Evolutionary conservation across 2,888 invertebrate genomes (phyloP).

Genomic region (Toxonevra muliebris): DNA sequence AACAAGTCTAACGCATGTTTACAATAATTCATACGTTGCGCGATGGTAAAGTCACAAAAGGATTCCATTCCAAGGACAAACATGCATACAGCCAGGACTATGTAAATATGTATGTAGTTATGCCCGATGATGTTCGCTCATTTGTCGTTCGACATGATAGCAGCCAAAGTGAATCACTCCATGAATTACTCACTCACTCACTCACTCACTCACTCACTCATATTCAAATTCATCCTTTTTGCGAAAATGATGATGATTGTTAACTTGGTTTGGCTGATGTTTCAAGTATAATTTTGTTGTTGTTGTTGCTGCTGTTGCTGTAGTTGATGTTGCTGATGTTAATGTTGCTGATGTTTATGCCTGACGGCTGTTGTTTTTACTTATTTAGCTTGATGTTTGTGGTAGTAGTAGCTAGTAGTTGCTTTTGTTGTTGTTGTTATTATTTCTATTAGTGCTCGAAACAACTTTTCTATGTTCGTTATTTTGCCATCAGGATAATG

Average conservation of each 20-base stretch:
- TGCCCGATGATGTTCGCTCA: background rate
- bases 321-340: background rate
- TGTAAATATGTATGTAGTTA: background rate
- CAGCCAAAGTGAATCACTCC: background rate
- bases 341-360: conserved; percentile 4
- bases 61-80: background rate
- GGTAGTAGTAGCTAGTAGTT: background rate
- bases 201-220: background rate
- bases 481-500: background rate
- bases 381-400: conserved; percentile 5
- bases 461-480: background rate
- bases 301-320: conserved; percentile 10
- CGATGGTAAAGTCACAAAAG: background rate
- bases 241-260: too few relatives aligned
- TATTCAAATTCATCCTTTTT: conserved; percentile 13
- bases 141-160: conserved; percentile 1
- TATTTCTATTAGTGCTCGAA: background rate
- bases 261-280: conserved; percentile 14
- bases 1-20: conserved; percentile 28
- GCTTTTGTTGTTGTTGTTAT: background rate
- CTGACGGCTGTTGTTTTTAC: background rate
- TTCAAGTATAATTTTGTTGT: conserved; percentile 1
- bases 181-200: background rate
- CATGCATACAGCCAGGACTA: conserved; percentile 2
- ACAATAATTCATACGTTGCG: conserved; percentile 30